Conservation (phyloP, 2,888 invertebrate genomes). For the Alcis repandata region DNA sequence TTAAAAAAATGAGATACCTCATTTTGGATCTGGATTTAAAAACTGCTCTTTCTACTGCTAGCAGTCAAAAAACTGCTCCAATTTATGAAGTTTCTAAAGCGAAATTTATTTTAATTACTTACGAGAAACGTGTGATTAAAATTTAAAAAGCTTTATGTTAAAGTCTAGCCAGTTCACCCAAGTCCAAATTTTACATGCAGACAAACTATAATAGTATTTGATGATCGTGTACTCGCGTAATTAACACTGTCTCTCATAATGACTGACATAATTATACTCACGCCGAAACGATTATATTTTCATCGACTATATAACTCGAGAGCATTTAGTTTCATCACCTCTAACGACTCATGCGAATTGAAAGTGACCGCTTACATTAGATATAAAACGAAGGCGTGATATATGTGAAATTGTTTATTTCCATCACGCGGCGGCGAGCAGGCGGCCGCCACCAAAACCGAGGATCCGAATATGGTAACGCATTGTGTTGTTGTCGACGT, state of each 20-base stretch:
- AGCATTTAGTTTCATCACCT: constrained; percentile 15
- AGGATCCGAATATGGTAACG: constrained; percentile 97
- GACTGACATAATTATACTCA: background rate
- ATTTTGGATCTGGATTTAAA: too few relatives aligned
- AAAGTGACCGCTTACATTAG: constrained; percentile 22
- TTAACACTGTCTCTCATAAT: background rate
- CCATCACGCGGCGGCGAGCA: constrained; percentile 86
- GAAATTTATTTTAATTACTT: too few relatives aligned
- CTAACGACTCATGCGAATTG: constrained; percentile 24
- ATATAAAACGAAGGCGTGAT: constrained; percentile 54
- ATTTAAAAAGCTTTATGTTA: too few relatives aligned
- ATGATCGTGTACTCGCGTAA: background rate
- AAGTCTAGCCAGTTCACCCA: too few relatives aligned
- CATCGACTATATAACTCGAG: background rate
- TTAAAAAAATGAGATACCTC: too few relatives aligned
- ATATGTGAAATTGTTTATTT: constrained; percentile 71
- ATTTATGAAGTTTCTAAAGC: too few relatives aligned
- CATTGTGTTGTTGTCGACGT: constrained; percentile 76
- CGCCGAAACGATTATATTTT: background rate
- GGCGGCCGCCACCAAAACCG: constrained; percentile 95
- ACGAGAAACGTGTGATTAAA: too few relatives aligned
- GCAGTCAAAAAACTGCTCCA: too few relatives aligned
- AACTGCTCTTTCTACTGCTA: too few relatives aligned
- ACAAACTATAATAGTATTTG: background rate
- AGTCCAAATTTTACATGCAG: background rate